Evolutionary conservation across 1,140 invertebrate genomes (phyloP).

Genomic region (Microplitis mediator): DNA sequence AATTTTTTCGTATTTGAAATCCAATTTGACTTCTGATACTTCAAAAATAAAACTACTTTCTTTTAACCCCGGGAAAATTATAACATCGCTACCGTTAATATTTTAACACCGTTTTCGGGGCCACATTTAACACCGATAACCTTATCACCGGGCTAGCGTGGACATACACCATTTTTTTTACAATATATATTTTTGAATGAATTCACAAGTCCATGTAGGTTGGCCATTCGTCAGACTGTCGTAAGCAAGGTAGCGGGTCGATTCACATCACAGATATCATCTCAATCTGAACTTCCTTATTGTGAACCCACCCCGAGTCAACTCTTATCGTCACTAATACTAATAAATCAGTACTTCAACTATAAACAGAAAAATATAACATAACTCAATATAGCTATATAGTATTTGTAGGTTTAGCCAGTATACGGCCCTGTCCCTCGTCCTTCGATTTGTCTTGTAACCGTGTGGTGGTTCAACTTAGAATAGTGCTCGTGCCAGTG

Average conservation of each 20-base stretch:
- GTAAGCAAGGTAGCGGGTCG: constrained; percentile 7
- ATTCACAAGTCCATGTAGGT: constrained; percentile 8
- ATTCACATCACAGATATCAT: constrained; percentile 10
- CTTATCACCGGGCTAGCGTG: too few species aligned
- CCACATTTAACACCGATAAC: too few species aligned
- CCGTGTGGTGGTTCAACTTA: not conserved
- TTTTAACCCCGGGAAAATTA: too few species aligned
- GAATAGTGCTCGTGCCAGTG: constrained; percentile 1
- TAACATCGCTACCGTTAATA: too few species aligned
- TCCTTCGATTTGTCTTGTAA: constrained; percentile 13
- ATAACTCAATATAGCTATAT: too few species aligned
- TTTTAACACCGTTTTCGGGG: too few species aligned
- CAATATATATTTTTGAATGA: not conserved
- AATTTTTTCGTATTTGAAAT: too few species aligned
- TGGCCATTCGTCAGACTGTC: constrained; percentile 20
- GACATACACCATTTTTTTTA: not conserved
- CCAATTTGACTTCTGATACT: too few species aligned
- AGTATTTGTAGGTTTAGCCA: not conserved
- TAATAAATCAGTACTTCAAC: too few species aligned
- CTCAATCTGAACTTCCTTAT: not conserved
- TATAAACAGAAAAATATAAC: too few species aligned
- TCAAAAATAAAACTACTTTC: too few species aligned
- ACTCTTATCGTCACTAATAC: not conserved
- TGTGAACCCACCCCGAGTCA: not conserved
- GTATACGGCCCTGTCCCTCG: not conserved